Evolutionary conservation across 2,797 vertebrate genomes (phyloP).

Genomic region (Pseudochromis fuscus): DNA sequence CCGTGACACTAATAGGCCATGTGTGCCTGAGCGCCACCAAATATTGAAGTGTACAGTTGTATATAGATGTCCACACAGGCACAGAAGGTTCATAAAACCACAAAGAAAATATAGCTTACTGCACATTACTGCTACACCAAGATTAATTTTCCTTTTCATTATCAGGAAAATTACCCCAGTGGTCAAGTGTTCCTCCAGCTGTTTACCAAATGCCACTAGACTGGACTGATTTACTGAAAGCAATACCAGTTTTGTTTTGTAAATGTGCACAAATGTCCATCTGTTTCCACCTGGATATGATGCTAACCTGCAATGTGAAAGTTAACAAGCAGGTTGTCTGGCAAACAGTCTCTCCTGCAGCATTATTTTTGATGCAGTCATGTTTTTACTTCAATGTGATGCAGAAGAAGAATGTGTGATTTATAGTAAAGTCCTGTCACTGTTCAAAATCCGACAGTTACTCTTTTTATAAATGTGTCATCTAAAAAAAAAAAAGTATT

Average conservation of each 20-base stretch:
- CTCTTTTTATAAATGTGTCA: slow-evolving; percentile 52
- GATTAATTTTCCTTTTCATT: slow-evolving; percentile 53
- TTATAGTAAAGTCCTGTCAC: too few relatives aligned
- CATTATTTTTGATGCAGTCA: slow-evolving; percentile 7
- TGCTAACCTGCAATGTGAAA: slow-evolving; percentile 12
- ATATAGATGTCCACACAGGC: slow-evolving; percentile 37
- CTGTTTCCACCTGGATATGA: slow-evolving; percentile 14
- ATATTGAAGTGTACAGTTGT: slow-evolving; percentile 33
- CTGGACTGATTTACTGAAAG: slow-evolving; percentile 51
- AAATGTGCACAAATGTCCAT: too few relatives aligned
- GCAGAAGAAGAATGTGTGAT: slow-evolving; percentile 3
- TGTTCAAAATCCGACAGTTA: slow-evolving; percentile 21
- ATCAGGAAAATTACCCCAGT: slow-evolving; percentile 37
- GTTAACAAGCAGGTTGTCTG: slow-evolving; percentile 22
- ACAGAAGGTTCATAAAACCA: slow-evolving; percentile 38
- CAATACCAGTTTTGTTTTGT: too few relatives aligned
- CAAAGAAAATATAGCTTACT: slow-evolving; percentile 41
- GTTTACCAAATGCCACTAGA: slow-evolving; percentile 34
- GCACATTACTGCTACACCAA: slow-evolving; percentile 30
- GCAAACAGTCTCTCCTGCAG: slow-evolving; percentile 20
- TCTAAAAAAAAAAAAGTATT: slow-evolving; percentile 45
- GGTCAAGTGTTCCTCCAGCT: slow-evolving; percentile 40
- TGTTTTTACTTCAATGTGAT: slow-evolving; percentile 12
- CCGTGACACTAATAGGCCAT: slow-evolving; percentile 52
- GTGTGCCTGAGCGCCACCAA: slow-evolving; percentile 18